phyloP scores from a whole-genome alignment of 2,888 invertebrate species.

The Callinectes sapidus region DNA sequence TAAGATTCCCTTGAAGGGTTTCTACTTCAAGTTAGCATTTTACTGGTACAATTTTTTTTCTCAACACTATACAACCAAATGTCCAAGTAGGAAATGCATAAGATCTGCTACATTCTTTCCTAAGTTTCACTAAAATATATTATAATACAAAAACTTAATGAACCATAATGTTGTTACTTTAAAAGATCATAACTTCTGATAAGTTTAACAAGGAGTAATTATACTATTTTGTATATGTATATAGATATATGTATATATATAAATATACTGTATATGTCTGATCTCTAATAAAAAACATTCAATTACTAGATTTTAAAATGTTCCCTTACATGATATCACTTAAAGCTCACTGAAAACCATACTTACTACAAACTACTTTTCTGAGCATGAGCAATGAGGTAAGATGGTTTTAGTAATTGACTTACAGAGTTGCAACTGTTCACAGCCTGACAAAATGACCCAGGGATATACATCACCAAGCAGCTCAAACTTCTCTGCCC shows the following conservation, averaged over 20 bases:
- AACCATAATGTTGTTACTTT: conserved; percentile 31
- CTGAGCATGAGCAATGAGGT: conserved; percentile 43
- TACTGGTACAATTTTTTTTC: conserved; percentile 31
- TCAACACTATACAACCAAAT: conserved; percentile 31
- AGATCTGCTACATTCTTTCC: conserved; percentile 52
- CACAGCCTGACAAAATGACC: conserved; percentile 36
- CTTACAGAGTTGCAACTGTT: conserved; percentile 60
- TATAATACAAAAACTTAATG: conserved; percentile 23
- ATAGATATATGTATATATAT: no score
- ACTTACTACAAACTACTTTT: conserved; percentile 58
- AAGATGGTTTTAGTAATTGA: conserved; percentile 34
- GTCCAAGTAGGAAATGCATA: conserved; percentile 43
- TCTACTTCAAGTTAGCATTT: conserved; percentile 35
- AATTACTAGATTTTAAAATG: conserved; percentile 32
- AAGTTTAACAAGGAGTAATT: conserved; percentile 35
- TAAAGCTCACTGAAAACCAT: conserved; percentile 38
- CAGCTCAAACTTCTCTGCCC: conserved; percentile 8
- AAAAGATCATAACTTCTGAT: not conserved
- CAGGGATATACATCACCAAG: not conserved
- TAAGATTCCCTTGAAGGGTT: conserved; percentile 28
- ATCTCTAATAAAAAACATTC: conserved; percentile 50
- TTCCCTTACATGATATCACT: conserved; percentile 36
- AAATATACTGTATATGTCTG: conserved; percentile 12
- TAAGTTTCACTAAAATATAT: conserved; percentile 14
- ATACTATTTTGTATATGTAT: not conserved